phyloP scores from a whole-genome alignment of 2,888 invertebrate genomes.

The Priocnemis perturbator region DNA sequence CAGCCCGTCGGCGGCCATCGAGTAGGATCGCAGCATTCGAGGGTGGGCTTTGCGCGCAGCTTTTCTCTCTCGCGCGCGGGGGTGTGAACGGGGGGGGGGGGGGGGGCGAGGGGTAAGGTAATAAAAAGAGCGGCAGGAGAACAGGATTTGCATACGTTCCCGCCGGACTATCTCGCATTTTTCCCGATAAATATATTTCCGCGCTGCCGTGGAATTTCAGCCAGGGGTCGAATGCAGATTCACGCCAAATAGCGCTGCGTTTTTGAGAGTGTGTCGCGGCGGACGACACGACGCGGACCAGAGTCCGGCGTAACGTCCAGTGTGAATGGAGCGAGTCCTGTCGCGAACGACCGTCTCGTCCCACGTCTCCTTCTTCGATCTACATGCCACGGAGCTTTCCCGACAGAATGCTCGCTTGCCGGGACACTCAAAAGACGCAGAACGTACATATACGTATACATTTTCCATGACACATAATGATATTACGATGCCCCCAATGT shows the following conservation, averaged over 20 bases:
- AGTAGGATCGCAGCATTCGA: background rate
- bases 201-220: slow-evolving; percentile 48
- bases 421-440: too few relatives aligned
- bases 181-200: slow-evolving; percentile 64
- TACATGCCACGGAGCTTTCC: too few relatives aligned
- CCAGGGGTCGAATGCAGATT: slow-evolving; percentile 65
- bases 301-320: too few relatives aligned
- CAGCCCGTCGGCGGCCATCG: slow-evolving; percentile 19
- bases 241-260: slow-evolving; percentile 63
- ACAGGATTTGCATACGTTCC: slow-evolving; percentile 61
- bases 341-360: background rate
- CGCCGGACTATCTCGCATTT: slow-evolving; percentile 56
- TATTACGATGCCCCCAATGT: too few relatives aligned
- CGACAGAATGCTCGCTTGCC: too few relatives aligned
- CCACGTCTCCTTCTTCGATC: too few relatives aligned
- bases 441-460: too few relatives aligned
- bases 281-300: background rate
- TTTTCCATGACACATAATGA: too few relatives aligned
- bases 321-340: too few relatives aligned
- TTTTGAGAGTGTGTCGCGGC: slow-evolving; percentile 21
- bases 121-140: slow-evolving; percentile 37
- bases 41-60: too few relatives aligned
- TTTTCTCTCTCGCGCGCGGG: too few relatives aligned
- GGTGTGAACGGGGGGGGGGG: slow-evolving; percentile 13
- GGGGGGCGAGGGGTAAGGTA: slow-evolving; percentile 29